Evolutionary conservation across 2,888 invertebrate genomes (phyloP).

Genomic region (Nasonovia ribisnigri): DNA sequence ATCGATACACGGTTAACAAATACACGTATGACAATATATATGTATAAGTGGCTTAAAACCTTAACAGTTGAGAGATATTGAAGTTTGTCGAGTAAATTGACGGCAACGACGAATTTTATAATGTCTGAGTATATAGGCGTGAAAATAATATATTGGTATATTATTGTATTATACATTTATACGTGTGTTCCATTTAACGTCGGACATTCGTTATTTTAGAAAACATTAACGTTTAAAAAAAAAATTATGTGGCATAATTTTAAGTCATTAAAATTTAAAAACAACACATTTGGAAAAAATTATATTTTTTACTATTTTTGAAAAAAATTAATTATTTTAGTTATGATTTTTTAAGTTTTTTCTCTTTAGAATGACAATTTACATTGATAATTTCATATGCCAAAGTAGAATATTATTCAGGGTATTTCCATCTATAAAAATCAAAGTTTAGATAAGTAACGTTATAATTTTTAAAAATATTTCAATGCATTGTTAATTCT

Average conservation of each 20-base stretch:
- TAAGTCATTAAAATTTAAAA: neutral
- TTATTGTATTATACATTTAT: neutral
- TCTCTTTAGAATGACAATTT: neutral
- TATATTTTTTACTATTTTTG: neutral
- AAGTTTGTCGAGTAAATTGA: neutral
- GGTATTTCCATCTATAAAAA: too few relatives aligned
- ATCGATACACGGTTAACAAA: neutral
- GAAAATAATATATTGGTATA: neutral
- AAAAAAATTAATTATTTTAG: neutral
- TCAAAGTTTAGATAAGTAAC: too few relatives aligned
- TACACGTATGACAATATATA: neutral
- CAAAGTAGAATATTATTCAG: too few relatives aligned
- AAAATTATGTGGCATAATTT: neutral
- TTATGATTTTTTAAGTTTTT: neutral
- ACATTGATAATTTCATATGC: neutral
- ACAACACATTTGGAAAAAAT: neutral
- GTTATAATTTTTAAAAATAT: too few relatives aligned
- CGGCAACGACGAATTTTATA: neutral
- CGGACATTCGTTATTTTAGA: neutral
- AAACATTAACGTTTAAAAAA: neutral
- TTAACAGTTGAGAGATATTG: neutral
- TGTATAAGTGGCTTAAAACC: neutral
- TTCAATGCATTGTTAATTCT: neutral
- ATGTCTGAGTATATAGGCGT: neutral
- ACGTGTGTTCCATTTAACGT: neutral